Conservation (phyloP, 2,113 vertebrate species). For the Myotis lucifugus region DNA sequence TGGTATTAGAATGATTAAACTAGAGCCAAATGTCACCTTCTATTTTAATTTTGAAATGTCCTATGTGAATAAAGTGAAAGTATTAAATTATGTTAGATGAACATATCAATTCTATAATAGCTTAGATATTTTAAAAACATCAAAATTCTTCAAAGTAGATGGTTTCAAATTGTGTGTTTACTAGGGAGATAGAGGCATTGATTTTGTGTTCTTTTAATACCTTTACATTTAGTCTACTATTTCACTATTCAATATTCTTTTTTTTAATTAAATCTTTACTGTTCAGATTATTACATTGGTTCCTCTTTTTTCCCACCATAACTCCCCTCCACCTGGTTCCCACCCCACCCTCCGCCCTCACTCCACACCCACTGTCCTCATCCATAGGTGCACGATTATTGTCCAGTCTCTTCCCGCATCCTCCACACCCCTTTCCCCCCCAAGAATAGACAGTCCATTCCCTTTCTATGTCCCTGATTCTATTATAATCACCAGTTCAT, state of each 20-base stretch:
- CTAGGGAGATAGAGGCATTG: background rate
- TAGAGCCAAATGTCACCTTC: background rate
- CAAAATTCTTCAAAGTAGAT: background rate
- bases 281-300: too few species aligned
- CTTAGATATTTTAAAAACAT: constrained; percentile 21
- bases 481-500: too few species aligned
- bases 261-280: too few species aligned
- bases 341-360: too few species aligned
- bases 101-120: background rate
- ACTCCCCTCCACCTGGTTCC: too few species aligned
- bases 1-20: background rate
- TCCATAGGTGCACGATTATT: too few species aligned
- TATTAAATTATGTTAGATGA: background rate
- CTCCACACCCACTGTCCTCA: too few species aligned
- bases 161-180: background rate
- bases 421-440: too few species aligned
- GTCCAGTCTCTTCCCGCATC: too few species aligned
- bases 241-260: background rate
- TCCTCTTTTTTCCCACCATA: too few species aligned
- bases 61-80: background rate
- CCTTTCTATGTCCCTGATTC: too few species aligned
- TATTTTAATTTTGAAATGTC: constrained; percentile 37
- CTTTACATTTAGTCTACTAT: background rate
- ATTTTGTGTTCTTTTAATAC: constrained; percentile 1
- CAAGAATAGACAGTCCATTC: too few species aligned